Base-by-base conservation (phyloP, 2,797 vertebrate species). In the Anableps anableps region DNA sequence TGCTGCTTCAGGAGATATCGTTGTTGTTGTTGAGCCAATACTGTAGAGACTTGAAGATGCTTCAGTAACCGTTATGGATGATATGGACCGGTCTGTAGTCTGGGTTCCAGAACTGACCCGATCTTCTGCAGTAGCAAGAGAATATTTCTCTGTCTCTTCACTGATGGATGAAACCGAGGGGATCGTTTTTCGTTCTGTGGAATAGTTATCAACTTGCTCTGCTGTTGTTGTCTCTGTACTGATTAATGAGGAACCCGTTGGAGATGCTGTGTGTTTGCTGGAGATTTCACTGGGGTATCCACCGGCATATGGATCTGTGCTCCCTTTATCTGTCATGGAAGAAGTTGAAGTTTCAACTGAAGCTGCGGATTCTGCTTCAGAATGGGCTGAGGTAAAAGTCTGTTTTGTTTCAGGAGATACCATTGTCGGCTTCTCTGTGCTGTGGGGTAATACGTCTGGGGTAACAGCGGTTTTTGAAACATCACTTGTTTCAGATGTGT, bases 101-200 rank as follows among this genome's bases (percentile, higher is more conserved):
- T 43, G 34, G 73, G 83, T 81, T 55, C 84, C 81, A 77, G 91
- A 92, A 7, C 50, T 74, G 14, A 77, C 81, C 58, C 34, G 23
- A n/a, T 74, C 74, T 47, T 21, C 10, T 74, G 64, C 13, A 17
- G 73, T 60, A 1, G 29, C 8, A 14, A 43, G 1, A 19, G 64
- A 70, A 55, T 29, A 66, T n/a, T 26, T 4, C 0, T 34, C 75
- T 3, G 53, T 68, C 1, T 43, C 1, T 5, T 23, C 17, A 2
- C 51, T 80, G 10, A 75, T 1, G 2, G 45, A 0, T 38, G 79
- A 43, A 1, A 78, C 0, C 36, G 83, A 83, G 2, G 73, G 13
- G 5, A 43, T 45, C 4, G 75, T 76, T 74, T 79, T 79, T 38
- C 85, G 70, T 66, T 48, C 47, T 77, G 77, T 75, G 1, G 51